phyloP scores from a whole-genome alignment of 2,113 vertebrate genomes.

The Nothocercus julius region DNA sequence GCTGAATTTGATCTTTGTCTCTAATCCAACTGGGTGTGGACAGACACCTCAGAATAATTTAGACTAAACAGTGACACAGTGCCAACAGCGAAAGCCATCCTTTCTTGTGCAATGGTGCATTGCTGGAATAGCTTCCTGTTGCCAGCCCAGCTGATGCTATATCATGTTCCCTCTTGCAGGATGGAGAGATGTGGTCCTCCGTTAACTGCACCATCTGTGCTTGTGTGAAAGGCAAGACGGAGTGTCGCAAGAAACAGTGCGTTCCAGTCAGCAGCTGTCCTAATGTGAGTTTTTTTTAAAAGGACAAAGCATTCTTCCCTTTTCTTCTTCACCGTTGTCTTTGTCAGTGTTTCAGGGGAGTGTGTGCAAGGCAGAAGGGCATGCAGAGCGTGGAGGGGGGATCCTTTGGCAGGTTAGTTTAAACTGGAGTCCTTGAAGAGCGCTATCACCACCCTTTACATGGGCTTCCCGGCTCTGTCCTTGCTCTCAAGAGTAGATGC shows the following conservation, averaged over 20 bases:
- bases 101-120: slow-evolving; percentile 36
- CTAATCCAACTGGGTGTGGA: not conserved
- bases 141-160: slow-evolving; percentile 45
- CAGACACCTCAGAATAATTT: slow-evolving; percentile 43
- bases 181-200: slow-evolving; percentile 97
- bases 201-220: slow-evolving; percentile 95
- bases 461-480: not conserved
- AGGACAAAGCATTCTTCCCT: not conserved
- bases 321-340: not conserved
- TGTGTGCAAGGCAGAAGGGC: not conserved
- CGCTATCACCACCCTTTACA: not conserved
- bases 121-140: slow-evolving; percentile 40
- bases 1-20: not conserved
- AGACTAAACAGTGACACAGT: slow-evolving; percentile 38
- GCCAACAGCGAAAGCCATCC: slow-evolving; percentile 7
- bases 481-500: not conserved
- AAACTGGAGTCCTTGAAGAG: not conserved
- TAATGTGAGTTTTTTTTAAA: slow-evolving; percentile 80
- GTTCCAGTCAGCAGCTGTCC: slow-evolving; percentile 93
- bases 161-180: slow-evolving; percentile 78
- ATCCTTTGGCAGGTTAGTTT: not conserved
- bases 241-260: slow-evolving; percentile 93
- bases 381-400: not conserved
- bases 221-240: slow-evolving; percentile 88
- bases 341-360: not conserved